Base-by-base conservation (phyloP, 2,113 vertebrate genomes). In the Corythoichthys intestinalis region DNA sequence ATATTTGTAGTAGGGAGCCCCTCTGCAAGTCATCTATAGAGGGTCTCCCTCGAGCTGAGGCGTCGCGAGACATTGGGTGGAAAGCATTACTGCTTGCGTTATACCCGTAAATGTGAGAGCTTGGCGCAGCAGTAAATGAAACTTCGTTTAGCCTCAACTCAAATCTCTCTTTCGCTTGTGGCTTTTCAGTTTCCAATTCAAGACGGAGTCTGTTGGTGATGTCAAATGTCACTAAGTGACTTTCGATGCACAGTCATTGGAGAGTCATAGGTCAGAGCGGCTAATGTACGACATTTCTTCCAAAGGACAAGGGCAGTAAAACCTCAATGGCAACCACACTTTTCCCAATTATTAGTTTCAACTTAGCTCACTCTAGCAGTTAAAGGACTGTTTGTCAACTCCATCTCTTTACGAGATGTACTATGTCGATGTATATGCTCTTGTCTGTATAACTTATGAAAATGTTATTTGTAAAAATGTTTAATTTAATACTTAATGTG, bases 11-110 rank as follows among this genome's bases (percentile, higher is more conserved):
- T 39, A 4, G 20, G 73, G 83, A 88, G 85, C 75, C 77, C 83
- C 90, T 83, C 81, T 76, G 58, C 64, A 59, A 88, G 83, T 90
- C 88, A 90, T 89, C 68, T 79, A 67, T 11, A 87, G 87, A 92
- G 91, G 91, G 91, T 90, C 86, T 89, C 91, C 89, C 83, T 87
- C 59, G 4, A 48, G 68, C 74, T 76, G 77, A 87, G 80, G 73
- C 73, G 72, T 76, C 79, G 48, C 65, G 81, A 86, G 63, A 56
- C 71, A 41, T 28, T 56, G 37, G 15, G 83, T 28, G n/a, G 82
- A 77, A 83, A 82, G 77, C 76, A 78, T 62, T 67, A 74, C 72
- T 75, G 74, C 81, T 77, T 78, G 63, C 79, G 14, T 48, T 15
- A 65, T 52, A 81, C 72, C 81, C 84, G 86, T 87, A 82, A 83